Evolutionary conservation across 2,113 vertebrate genomes (phyloP).

Genomic region (Pavo muticus): DNA sequence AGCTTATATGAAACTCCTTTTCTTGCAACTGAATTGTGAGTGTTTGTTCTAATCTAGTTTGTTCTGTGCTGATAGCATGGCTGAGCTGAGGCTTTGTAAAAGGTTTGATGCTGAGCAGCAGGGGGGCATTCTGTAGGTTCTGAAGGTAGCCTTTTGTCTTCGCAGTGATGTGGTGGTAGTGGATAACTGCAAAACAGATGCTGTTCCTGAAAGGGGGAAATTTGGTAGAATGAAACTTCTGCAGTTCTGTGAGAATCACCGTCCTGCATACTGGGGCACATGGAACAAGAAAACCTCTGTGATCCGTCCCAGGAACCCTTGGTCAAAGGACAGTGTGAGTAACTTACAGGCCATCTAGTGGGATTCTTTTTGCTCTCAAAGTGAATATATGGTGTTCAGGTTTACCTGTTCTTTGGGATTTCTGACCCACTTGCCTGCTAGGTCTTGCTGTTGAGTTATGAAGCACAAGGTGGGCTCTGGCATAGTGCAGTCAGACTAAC

Average conservation of each 20-base stretch:
- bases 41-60: background rate
- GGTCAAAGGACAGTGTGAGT: slow-evolving; percentile 88
- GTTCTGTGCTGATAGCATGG: background rate
- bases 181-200: slow-evolving; percentile 76
- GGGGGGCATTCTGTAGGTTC: fast-evolving
- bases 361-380: no score
- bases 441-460: background rate
- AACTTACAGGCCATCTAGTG: fast-evolving
- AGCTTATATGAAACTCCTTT: background rate
- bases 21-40: background rate
- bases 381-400: background rate
- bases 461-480: background rate
- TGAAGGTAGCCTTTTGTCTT: background rate
- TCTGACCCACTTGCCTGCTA: fast-evolving
- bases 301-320: slow-evolving; percentile 86
- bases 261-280: slow-evolving; percentile 97
- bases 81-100: background rate
- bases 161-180: slow-evolving; percentile 81
- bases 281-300: slow-evolving; percentile 87
- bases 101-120: background rate
- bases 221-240: slow-evolving; percentile 94
- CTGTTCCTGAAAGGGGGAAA: slow-evolving; percentile 79
- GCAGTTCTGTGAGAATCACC: slow-evolving; percentile 93
- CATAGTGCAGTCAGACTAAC: fast-evolving
- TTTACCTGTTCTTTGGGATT: background rate